Base-by-base conservation (phyloP, 2,113 vertebrate species). In the Archilochus colubris region DNA sequence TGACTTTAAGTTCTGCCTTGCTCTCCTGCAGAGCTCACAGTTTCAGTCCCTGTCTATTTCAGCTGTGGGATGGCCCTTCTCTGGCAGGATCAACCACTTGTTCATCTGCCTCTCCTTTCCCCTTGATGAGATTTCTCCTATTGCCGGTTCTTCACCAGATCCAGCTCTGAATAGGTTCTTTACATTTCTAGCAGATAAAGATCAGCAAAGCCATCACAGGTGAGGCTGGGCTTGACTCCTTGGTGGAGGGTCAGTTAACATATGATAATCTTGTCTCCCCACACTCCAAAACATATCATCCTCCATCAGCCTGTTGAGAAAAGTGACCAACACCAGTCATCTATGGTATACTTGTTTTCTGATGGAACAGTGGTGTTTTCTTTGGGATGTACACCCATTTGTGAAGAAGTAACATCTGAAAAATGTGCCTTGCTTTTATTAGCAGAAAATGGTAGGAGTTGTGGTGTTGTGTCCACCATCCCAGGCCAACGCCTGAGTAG, bases 111-210 rank as follows among this genome's bases (percentile, higher is more conserved):
- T 93, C 55, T 92, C 28, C n/a, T 67, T 82, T 64, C 44, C 1
- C 19, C 54, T 93, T 76, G 36, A 44, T 89, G 62, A 93, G 59
- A 17, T 91, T 87, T 89, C 58, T 86, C 33, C 76, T 77, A 81
- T 88, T 77, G 33, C 72, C 81, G 48, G 53, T 70, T 81, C 43
- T 36, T 53, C 33, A 70, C 51, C 68, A 90, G 73, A 74, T 64
- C 57, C 58, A 77, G 15, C 48, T 86, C 68, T 83, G 53, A 84
- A 90, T 18, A 83, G 86, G 88, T 77, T 81, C 25, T 83, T 86
- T 21, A 5, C 18, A 17, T 88, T 82, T 95, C 51, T 66, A 82
- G 78, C 55, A 89, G 90, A 88, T 88, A 81, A 88, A 88, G 88
- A 92, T 93, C 92, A 84, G 83, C 76, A 86, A 55, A 95, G 28